These are phyloP conservation scores for Psettodes erumei DNA, from an alignment of 2,113 vertebrate genomes.

Conservation along the genomic window DNA sequence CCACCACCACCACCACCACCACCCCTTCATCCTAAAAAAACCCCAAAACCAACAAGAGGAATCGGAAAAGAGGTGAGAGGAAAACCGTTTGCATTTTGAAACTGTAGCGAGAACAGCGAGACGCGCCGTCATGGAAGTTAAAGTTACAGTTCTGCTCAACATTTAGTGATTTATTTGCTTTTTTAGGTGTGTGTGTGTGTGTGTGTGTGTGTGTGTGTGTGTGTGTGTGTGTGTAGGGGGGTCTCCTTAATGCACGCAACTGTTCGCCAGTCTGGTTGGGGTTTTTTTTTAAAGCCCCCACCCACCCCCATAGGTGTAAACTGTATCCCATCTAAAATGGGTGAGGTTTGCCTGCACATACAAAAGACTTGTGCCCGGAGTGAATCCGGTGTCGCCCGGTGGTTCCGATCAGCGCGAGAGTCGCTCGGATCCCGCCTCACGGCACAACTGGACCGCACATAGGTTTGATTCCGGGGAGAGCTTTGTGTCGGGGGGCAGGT, in stretches of 20 bases:
- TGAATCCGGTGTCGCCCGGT: too few relatives aligned
- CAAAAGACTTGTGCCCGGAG: constrained; percentile 71
- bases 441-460: not conserved
- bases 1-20: not conserved
- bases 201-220: too few relatives aligned
- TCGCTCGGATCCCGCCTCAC: too few relatives aligned
- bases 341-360: constrained; percentile 69
- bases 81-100: constrained; percentile 51
- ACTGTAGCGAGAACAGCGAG: constrained; percentile 49
- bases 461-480: not conserved
- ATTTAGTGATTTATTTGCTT: too few relatives aligned
- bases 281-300: constrained; percentile 15
- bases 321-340: constrained; percentile 56
- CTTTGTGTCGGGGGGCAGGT: constrained; percentile 30
- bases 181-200: too few relatives aligned
- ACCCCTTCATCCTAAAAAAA: not conserved
- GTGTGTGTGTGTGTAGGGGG: too few relatives aligned
- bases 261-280: constrained; percentile 13
- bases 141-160: constrained; percentile 28
- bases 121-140: constrained; percentile 65
- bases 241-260: constrained; percentile 16
- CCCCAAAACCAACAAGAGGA: constrained; percentile 32
- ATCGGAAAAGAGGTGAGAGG: constrained; percentile 72
- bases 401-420: too few relatives aligned
- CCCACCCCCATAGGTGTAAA: constrained; percentile 64